Evolutionary conservation across 1,140 invertebrate genomes (phyloP), one percentile per base, ranked within the genome.

Genomic region (Drosophila yakuba): DNA sequence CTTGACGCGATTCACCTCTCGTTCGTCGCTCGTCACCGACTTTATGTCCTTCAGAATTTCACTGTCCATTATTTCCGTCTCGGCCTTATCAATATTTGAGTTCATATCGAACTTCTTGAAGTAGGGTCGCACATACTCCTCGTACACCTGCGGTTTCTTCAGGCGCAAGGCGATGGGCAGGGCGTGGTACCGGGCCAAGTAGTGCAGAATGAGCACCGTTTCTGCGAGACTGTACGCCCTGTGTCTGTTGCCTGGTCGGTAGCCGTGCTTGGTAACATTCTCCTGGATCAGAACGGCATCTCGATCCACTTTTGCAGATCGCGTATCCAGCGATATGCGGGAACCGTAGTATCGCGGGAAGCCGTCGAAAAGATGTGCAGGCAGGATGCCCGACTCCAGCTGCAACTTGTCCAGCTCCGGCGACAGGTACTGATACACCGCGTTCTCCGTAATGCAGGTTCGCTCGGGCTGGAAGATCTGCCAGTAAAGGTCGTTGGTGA

Each of bases 251-350:
- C 92, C 93, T 0, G 91, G 93, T 25, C 93, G 93, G 61, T 93
- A 95, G 2, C 93, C 94, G 2, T 80, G 71, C 0, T 73, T 47
- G 51, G 94, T 94, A 2, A 95, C 62, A 84, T 95, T 95, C 58
- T 95, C 94, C 64, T 95, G 92, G 0, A 95, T 56, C 25, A 95
- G 92, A 3, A 94, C 93, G 0, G 94, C 94, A 50, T 95, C 91
- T 2, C 94, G 92, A 57, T 95, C 94, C 0, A 95, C 93, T 12
- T 91, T 88, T 0, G 72, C 51, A 0, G 91, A 76, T 7, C 93
- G 80, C 0, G 91, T 44, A 35, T 92, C 76, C 0, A 94, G 59
- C 11, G 93, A 93, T 0, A 94, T 76, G 35, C 94, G 91, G 0
- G 93, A 93, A 0, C 94, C 94, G 74, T 93, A 95, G 74, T 93